Percentiles rank a stretch among this genome's conserved stretches.
Evolutionary conservation across 1,140 invertebrate species (phyloP).

Genomic region (Vollenhovia emeryi): DNA sequence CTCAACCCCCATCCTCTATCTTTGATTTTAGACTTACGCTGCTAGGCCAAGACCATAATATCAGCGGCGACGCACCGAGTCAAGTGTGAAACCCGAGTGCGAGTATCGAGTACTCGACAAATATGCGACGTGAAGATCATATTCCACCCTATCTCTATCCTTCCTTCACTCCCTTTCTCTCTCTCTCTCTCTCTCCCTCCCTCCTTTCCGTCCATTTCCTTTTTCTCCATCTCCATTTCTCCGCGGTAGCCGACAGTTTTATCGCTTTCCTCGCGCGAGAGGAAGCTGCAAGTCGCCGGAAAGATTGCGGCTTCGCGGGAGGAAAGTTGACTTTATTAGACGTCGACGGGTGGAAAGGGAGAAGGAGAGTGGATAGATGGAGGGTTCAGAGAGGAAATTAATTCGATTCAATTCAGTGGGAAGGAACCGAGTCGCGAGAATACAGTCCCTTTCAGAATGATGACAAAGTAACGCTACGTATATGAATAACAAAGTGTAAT

Average conservation of each 20-base stretch:
- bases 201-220: conserved; percentile 2
- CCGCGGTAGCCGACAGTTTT: conserved; percentile 36
- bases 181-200: neutral
- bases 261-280: conserved; percentile 29
- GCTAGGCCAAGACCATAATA: neutral
- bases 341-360: neutral
- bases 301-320: conserved; percentile 48
- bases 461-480: neutral
- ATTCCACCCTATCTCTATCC: conserved; percentile 9
- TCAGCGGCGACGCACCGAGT: conserved; percentile 19
- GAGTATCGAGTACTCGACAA: conserved; percentile 41
- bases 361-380: neutral
- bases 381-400: conserved; percentile 37
- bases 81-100: conserved; percentile 47
- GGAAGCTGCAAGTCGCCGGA: conserved; percentile 40
- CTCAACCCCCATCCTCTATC: too few relatives aligned
- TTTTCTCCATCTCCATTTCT: conserved; percentile 35
- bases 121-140: conserved; percentile 31
- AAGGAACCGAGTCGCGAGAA: neutral
- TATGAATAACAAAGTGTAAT: conserved; percentile 27
- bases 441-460: neutral
- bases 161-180: too few relatives aligned
- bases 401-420: conserved; percentile 24
- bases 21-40: neutral
- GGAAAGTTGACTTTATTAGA: conserved; percentile 47